phyloP scores from a whole-genome alignment of 2,888 invertebrate genomes.

The Eurytoma californica region DNA sequence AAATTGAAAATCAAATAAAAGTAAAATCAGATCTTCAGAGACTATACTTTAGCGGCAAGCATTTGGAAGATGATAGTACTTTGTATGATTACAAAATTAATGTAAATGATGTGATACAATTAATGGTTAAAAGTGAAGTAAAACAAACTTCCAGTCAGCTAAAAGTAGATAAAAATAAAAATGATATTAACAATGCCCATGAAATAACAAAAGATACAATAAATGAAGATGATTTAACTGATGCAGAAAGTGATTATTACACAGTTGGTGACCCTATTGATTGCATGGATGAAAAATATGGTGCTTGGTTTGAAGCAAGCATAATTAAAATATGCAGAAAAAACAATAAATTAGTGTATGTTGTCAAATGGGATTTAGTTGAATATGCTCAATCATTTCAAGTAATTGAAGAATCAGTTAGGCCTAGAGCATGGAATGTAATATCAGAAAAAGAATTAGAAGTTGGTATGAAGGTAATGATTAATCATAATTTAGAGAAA shows the following conservation, averaged over 20 bases:
- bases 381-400: conserved; percentile 72
- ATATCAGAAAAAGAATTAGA: conserved; percentile 78
- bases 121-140: conserved; percentile 76
- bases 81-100: conserved; percentile 86
- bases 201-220: conserved; percentile 57
- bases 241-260: conserved; percentile 77
- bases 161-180: conserved; percentile 42
- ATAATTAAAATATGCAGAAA: conserved; percentile 76
- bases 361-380: conserved; percentile 64
- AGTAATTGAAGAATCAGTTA: conserved; percentile 77
- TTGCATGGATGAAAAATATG: conserved; percentile 78
- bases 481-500: conserved; percentile 85
- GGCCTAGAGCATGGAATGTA: conserved; percentile 81
- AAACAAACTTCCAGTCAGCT: neutral
- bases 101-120: conserved; percentile 85
- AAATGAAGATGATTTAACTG: conserved; percentile 66
- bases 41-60: conserved; percentile 83
- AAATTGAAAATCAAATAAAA: conserved; percentile 77
- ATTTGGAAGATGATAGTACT: conserved; percentile 84
- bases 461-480: conserved; percentile 81
- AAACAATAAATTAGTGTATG: conserved; percentile 60
- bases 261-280: conserved; percentile 82
- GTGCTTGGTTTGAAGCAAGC: conserved; percentile 86
- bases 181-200: conserved; percentile 55
- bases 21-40: conserved; percentile 78